These are phyloP conservation scores for Melipona beecheii DNA, from an alignment of 2,888 invertebrate genomes.

Conservation along the genomic window DNA sequence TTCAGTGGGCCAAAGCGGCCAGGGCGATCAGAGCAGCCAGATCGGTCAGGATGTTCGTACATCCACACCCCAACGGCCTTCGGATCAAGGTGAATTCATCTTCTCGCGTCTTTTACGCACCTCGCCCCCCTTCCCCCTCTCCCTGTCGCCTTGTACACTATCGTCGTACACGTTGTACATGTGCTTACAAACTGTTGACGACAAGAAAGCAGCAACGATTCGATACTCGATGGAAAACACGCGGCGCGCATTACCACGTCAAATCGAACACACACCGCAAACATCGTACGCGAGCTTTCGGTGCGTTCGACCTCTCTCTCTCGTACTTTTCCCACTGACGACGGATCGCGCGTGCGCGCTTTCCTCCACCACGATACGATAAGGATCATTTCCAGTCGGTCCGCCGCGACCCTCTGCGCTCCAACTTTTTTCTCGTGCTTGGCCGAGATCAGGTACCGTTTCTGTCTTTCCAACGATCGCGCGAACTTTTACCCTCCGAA, in stretches of 20 bases:
- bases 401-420: neutral
- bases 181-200: neutral
- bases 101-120: neutral
- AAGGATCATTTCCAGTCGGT: neutral
- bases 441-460: neutral
- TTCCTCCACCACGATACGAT: neutral
- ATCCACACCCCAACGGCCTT: slow-evolving; percentile 23
- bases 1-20: slow-evolving; percentile 81
- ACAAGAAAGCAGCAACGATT: neutral
- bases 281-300: neutral
- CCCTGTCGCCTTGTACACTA: neutral
- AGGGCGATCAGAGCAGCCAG: slow-evolving; percentile 73
- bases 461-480: neutral
- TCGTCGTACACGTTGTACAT: neutral
- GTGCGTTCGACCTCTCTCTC: neutral
- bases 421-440: neutral
- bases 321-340: neutral
- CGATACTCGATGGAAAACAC: neutral
- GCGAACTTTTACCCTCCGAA: neutral
- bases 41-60: slow-evolving; percentile 32
- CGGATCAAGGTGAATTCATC: slow-evolving; percentile 43
- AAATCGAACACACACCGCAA: too few relatives aligned
- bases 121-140: neutral
- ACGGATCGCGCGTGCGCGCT: neutral
- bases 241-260: neutral